Conservation (phyloP, 2,888 invertebrate species). For the Rhagonycha lutea region DNA sequence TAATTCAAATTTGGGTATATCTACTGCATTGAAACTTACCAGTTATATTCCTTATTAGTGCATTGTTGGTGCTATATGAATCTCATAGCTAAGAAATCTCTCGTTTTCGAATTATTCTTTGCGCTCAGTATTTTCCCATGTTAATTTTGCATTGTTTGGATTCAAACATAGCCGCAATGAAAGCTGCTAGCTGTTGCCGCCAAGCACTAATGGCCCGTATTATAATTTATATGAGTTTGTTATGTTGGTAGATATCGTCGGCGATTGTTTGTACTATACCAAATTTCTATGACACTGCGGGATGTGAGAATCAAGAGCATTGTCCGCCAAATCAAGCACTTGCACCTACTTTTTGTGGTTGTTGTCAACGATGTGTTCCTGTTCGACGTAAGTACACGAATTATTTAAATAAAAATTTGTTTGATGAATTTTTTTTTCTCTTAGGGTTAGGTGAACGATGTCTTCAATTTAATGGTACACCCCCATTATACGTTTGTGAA, state of each 20-base stretch:
- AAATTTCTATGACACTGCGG: not conserved
- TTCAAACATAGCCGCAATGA: no score
- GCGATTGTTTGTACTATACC: not conserved
- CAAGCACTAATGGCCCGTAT: no score
- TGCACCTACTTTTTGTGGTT: not conserved
- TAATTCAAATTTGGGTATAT: no score
- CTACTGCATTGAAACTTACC: no score
- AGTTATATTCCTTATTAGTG: no score
- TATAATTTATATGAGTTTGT: not conserved
- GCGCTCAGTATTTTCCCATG: no score
- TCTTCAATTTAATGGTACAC: not conserved
- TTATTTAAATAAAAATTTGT: not conserved
- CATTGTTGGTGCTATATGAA: no score
- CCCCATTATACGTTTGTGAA: not conserved
- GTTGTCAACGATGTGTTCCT: constrained; percentile 5
- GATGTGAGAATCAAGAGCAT: not conserved
- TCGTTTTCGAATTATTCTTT: no score
- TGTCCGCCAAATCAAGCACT: not conserved
- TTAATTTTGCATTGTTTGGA: no score
- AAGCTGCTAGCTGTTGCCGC: no score
- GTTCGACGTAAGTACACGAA: constrained; percentile 2
- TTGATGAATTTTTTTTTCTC: not conserved
- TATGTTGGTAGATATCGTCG: not conserved
- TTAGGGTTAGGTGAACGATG: not conserved
- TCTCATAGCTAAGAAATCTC: no score